Evolutionary conservation across 2,888 invertebrate genomes (phyloP).

Genomic region (Drosophila melanosoma): DNA sequence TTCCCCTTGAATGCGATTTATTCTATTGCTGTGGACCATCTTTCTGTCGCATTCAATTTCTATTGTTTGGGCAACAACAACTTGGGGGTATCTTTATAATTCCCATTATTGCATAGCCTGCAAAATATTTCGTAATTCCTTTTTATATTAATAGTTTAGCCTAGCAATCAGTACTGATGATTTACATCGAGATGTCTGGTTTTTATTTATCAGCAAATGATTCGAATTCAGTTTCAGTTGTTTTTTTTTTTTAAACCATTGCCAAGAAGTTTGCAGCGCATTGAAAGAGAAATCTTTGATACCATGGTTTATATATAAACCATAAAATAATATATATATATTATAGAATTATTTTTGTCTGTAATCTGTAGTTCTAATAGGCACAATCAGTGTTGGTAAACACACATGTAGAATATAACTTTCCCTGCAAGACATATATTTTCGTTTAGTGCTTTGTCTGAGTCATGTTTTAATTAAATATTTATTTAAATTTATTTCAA

Average conservation of each 20-base stretch:
- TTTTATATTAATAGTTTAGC: slow-evolving; percentile 29
- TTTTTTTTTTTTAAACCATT: background rate
- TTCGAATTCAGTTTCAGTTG: background rate
- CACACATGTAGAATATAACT: background rate
- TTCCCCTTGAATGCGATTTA: slow-evolving; percentile 39
- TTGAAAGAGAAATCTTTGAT: background rate
- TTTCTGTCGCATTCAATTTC: slow-evolving; percentile 33
- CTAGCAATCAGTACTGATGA: slow-evolving; percentile 19
- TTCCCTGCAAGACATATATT: background rate
- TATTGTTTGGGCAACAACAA: slow-evolving; percentile 41
- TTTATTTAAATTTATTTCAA: slow-evolving; percentile 17
- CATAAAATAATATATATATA: background rate
- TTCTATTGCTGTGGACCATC: slow-evolving; percentile 19
- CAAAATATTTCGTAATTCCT: slow-evolving; percentile 26
- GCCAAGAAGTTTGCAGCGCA: background rate
- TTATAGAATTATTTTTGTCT: too few relatives aligned
- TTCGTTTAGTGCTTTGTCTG: background rate
- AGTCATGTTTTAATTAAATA: background rate
- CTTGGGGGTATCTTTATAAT: slow-evolving; percentile 33
- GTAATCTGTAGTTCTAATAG: background rate
- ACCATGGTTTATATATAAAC: background rate
- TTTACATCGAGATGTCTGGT: background rate
- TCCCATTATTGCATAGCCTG: slow-evolving; percentile 30
- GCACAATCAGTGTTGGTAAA: background rate
- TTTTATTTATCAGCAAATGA: background rate